phyloP scores from a whole-genome alignment of 2,113 vertebrate genomes.

The Mobula hypostoma region DNA sequence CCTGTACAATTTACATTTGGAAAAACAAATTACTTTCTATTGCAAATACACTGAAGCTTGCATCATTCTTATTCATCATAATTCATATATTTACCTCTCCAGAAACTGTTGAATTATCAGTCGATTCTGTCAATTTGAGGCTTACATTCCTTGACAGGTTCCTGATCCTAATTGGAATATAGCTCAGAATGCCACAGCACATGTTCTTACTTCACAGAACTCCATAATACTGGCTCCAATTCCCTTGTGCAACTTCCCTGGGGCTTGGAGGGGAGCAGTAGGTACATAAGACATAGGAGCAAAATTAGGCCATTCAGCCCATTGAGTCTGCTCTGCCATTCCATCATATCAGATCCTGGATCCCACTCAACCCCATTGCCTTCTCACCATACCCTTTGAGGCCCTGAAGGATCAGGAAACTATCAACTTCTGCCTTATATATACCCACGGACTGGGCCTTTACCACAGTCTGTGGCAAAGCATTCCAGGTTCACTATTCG shows the following conservation, averaged over 20 bases:
- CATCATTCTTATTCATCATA: not conserved
- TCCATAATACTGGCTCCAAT: not conserved
- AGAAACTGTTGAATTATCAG: not conserved
- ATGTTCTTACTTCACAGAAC: not conserved
- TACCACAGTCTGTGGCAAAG: too few relatives aligned
- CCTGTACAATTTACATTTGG: conserved; percentile 58
- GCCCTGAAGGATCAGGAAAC: too few relatives aligned
- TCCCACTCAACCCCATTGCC: too few relatives aligned
- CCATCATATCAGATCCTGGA: too few relatives aligned
- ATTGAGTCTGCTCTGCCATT: too few relatives aligned
- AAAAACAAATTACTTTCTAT: not conserved
- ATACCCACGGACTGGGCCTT: too few relatives aligned
- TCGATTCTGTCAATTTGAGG: not conserved
- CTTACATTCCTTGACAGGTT: not conserved
- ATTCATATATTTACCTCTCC: not conserved
- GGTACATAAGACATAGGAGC: too few relatives aligned
- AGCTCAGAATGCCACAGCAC: not conserved
- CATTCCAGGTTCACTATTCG: too few relatives aligned
- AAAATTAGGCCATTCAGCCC: too few relatives aligned
- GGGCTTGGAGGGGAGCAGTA: too few relatives aligned
- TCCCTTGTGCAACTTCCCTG: not conserved
- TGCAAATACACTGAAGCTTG: not conserved
- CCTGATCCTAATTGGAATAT: not conserved
- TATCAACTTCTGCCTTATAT: too few relatives aligned
- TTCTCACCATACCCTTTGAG: too few relatives aligned